Evolutionary conservation across 1,140 invertebrate genomes (phyloP), one percentile per base, ranked within the genome.

Genomic region (Drosophila setifemur): DNA sequence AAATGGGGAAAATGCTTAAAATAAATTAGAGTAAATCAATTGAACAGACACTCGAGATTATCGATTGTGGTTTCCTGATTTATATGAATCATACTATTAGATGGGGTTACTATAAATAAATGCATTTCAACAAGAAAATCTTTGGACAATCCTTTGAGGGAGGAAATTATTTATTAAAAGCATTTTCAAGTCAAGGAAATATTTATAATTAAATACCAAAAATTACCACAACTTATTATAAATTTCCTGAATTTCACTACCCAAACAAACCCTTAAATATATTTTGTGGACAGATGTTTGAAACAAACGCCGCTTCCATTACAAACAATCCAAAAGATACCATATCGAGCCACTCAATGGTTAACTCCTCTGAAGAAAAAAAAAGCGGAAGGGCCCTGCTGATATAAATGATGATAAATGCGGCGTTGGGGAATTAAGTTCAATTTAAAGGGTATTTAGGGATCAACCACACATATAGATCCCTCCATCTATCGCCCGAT

Each of bases 381-480:
- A 42, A 26, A 50, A 50, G 33, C 48, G 57, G 57, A 60, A 55
- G 35, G 57, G 16, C 21, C 19, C 25, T 29, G 14, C 61, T 49
- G 73, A 77, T 77, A 77, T 53, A 45, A 61, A 52, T 53, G 74
- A 73, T 78, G 69, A 78, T 78, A 79, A 78, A 78, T 78, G 48
- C 63, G 12, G 45, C 52, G 52, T 28, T 23, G 18, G 28, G 50
- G 69, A 69, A 78, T 73, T 73, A 79, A 60, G 69, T 69, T 60
- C 69, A 73, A 64, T 73, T 73, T 79, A 70, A 73, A 55, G 75
- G 52, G 75, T 79, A 79, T 79, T 79, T 79, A 79, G 55, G 73
- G 73, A 76, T 71, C 57, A 45, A 33, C 49, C 50, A 66, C 54
- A 63, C 42, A 55, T 45, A 6, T 57, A 49, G 40, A 12, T 42